Evolutionary conservation across 2,797 vertebrate species (phyloP).

Genomic region (Pyrocephalus nanus): DNA sequence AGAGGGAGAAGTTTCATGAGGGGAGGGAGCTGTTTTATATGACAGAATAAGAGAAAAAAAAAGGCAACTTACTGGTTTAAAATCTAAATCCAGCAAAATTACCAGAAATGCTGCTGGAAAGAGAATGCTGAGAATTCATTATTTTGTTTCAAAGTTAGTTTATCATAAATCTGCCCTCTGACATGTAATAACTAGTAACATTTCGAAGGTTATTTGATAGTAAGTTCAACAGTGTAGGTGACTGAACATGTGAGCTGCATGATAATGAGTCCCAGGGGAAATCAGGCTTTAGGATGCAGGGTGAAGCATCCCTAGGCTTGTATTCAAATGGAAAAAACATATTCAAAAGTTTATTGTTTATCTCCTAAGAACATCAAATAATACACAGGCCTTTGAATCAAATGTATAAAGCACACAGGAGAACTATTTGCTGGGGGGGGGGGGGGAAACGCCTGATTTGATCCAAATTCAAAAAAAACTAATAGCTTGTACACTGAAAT

Average conservation of each 20-base stretch:
- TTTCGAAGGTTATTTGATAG: slow-evolving; percentile 79
- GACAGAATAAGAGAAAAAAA: slow-evolving; percentile 50
- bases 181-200: slow-evolving; percentile 77
- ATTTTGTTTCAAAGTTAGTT: slow-evolving; percentile 78
- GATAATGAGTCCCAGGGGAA: slow-evolving; percentile 77
- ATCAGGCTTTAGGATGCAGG: slow-evolving; percentile 72
- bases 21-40: slow-evolving; percentile 30
- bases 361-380: slow-evolving; percentile 71
- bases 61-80: slow-evolving; percentile 65
- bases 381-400: slow-evolving; percentile 53
- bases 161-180: slow-evolving; percentile 79
- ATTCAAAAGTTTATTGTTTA: slow-evolving; percentile 76
- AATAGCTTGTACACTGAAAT: not conserved
- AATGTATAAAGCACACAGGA: slow-evolving; percentile 14
- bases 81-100: slow-evolving; percentile 73
- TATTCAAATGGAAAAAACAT: slow-evolving; percentile 73
- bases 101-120: slow-evolving; percentile 66
- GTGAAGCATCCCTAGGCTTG: slow-evolving; percentile 63
- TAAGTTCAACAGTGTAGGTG: slow-evolving; percentile 79
- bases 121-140: slow-evolving; percentile 66
- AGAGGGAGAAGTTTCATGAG: slow-evolving; percentile 32
- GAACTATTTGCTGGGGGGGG: slow-evolving; percentile 39
- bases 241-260: slow-evolving; percentile 76
- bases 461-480: slow-evolving; percentile 47
- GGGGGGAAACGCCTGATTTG: slow-evolving; percentile 11